A percentile compares a stretch with the other conserved stretches of the same genome.
These are phyloP conservation scores for Brachirus orientalis DNA, from an alignment of 2,113 vertebrate species.

Conservation along the genomic window DNA sequence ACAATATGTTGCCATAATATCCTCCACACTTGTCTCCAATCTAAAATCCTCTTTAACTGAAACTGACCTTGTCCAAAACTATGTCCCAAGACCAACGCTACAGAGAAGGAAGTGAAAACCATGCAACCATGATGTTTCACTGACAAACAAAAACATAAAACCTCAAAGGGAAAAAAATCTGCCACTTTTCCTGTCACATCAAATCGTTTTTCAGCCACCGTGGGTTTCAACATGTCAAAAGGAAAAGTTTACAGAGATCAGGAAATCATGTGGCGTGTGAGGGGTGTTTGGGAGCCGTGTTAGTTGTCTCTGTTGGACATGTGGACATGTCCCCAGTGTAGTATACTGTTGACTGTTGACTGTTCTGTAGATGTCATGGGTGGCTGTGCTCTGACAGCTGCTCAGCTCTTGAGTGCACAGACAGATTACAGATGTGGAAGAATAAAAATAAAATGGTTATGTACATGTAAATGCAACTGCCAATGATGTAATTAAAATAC, in stretches of 20 bases:
- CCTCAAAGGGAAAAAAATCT: neutral
- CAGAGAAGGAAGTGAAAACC: neutral
- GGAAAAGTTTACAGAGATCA: constrained; percentile 44
- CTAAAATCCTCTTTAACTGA: neutral
- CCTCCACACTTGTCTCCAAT: too few relatives aligned
- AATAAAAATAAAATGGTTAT: neutral
- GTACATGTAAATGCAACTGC: neutral
- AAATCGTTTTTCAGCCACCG: constrained; percentile 12
- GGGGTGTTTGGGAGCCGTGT: constrained; percentile 37
- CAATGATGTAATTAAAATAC: neutral
- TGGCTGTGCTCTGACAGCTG: constrained; percentile 61
- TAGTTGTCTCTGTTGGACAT: constrained; percentile 59
- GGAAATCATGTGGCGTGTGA: constrained; percentile 28
- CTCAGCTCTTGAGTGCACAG: constrained; percentile 10
- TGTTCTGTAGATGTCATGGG: constrained; percentile 44
- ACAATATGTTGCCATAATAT: neutral
- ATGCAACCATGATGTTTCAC: neutral
- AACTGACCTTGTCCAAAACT: neutral
- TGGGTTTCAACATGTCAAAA: constrained; percentile 55
- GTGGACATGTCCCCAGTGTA: constrained; percentile 52
- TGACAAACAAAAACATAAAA: neutral
- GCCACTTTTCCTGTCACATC: constrained; percentile 15
- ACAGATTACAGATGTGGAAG: neutral
- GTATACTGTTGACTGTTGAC: constrained; percentile 30
- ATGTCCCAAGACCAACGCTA: neutral